Evolutionary conservation across 2,113 vertebrate species (phyloP).

Genomic region (Rynchops niger): DNA sequence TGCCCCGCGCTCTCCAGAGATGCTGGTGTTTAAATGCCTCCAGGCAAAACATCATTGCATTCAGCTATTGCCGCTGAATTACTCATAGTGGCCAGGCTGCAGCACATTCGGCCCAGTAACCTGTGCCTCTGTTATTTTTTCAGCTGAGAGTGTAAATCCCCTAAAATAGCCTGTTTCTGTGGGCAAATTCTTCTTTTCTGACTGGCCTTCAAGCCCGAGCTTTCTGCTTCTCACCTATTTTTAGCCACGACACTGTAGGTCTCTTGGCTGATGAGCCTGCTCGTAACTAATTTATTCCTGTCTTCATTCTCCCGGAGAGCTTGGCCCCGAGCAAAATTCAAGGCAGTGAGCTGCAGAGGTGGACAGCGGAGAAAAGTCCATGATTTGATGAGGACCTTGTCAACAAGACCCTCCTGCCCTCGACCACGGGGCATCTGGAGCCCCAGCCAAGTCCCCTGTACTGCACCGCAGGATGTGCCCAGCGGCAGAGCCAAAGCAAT

Average conservation of each 20-base stretch:
- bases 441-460: background rate
- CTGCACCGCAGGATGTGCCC: accelerated
- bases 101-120: background rate
- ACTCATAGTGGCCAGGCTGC: background rate
- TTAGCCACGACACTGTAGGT: constrained; percentile 52
- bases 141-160: constrained; percentile 36
- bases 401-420: background rate
- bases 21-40: background rate
- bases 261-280: constrained; percentile 54
- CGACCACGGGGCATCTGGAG: accelerated
- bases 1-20: background rate
- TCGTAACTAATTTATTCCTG: constrained; percentile 3
- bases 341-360: background rate
- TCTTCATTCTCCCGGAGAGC: background rate
- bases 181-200: constrained; percentile 53
- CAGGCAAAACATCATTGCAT: background rate
- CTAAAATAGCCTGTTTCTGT: constrained; percentile 56
- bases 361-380: background rate
- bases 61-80: background rate
- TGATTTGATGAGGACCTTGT: background rate
- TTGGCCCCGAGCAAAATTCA: background rate
- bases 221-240: constrained; percentile 55
- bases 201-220: background rate
- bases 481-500: accelerated
- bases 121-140: constrained; percentile 6